Evolutionary conservation across 2,113 vertebrate genomes (phyloP).

Genomic region (Anhinga anhinga): DNA sequence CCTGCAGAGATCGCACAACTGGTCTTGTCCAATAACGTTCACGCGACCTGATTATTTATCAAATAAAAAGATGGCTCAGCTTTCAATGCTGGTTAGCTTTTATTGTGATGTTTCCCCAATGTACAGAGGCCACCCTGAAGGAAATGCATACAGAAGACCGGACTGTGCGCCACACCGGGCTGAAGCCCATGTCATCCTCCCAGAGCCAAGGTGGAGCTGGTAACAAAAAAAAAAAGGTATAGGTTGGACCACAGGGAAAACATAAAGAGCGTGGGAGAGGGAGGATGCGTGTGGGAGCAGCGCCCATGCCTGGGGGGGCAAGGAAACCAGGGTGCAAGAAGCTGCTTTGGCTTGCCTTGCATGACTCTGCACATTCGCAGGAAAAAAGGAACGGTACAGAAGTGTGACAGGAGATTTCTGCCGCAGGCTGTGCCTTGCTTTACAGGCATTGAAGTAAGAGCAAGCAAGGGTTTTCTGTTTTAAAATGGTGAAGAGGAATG

Average conservation of each 20-base stretch:
- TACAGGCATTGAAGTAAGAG: neutral
- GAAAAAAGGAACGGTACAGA: neutral
- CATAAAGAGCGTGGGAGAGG: neutral
- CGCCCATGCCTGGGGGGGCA: neutral
- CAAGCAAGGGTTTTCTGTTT: accelerated
- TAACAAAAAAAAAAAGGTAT: neutral
- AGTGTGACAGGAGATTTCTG: accelerated
- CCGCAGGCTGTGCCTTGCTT: neutral
- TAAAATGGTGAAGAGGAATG: neutral
- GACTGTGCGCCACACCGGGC: neutral
- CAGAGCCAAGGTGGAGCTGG: neutral
- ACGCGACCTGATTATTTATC: neutral
- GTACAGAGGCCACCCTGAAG: neutral
- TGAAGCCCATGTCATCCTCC: neutral
- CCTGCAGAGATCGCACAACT: neutral
- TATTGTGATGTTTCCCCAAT: neutral
- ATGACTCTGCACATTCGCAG: accelerated
- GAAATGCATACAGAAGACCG: neutral
- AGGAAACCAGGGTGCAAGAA: neutral
- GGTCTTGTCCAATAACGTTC: neutral
- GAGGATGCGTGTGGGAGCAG: neutral
- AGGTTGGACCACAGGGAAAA: neutral
- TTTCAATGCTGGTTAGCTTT: neutral
- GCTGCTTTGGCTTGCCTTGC: neutral
- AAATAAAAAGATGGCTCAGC: slow-evolving; percentile 8